These are phyloP conservation scores for Malacoraja senta DNA, from an alignment of 2,797 vertebrate genomes.

Conservation along the genomic window DNA sequence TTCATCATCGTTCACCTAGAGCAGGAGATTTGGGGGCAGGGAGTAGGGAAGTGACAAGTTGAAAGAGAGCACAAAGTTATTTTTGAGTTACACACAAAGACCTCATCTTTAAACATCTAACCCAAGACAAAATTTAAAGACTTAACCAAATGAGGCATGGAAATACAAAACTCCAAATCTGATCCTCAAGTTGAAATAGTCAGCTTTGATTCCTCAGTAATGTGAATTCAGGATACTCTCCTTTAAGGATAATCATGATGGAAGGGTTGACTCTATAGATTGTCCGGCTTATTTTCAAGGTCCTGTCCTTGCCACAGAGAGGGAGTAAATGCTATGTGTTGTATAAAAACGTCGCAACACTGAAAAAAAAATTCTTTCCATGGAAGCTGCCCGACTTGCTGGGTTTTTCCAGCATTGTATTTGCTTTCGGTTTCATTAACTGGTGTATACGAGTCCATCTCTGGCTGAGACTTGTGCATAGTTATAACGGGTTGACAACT, in stretches of 20 bases:
- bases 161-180: neutral
- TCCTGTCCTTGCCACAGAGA: neutral
- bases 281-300: neutral
- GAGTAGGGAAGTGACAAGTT: neutral
- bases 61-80: neutral
- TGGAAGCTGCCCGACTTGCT: too few species aligned
- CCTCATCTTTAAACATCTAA: neutral
- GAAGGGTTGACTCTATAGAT: neutral
- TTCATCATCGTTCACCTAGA: slow-evolving; percentile 72
- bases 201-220: neutral
- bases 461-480: too few species aligned
- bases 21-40: neutral
- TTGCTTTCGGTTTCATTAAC: too few species aligned
- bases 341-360: too few species aligned
- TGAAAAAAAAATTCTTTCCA: too few species aligned
- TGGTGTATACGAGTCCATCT: too few species aligned
- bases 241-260: neutral
- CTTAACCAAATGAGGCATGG: neutral
- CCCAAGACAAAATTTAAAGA: neutral
- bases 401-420: too few species aligned
- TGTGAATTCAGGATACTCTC: neutral
- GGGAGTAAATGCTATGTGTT: neutral
- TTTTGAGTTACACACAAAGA: neutral
- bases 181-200: neutral
- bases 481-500: too few species aligned